Evolutionary conservation across 2,113 vertebrate species (phyloP).

Genomic region (Poecile atricapillus): DNA sequence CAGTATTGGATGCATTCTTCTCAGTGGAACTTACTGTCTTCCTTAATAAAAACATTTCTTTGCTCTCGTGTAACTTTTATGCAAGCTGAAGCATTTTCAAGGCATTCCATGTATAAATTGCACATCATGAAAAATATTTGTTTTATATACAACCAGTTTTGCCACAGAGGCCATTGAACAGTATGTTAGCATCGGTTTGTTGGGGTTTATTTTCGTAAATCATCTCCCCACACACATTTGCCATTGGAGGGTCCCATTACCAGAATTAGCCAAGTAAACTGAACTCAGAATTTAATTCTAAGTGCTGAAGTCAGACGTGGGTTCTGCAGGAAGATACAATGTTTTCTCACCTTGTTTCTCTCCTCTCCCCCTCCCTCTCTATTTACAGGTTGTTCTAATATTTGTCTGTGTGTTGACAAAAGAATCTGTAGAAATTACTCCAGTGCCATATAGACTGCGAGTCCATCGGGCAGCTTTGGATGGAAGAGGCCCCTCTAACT

Average conservation of each 20-base stretch:
- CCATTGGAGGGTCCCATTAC: not conserved
- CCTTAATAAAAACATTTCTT: not conserved
- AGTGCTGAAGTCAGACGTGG: not conserved
- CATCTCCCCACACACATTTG: not conserved
- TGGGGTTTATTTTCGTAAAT: not conserved
- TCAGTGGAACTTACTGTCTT: not conserved
- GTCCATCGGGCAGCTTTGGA: not conserved
- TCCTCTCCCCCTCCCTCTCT: not conserved
- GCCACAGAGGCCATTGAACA: not conserved
- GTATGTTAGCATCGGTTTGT: not conserved
- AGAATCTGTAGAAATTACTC: conserved; percentile 8
- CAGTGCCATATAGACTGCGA: not conserved
- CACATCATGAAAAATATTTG: not conserved
- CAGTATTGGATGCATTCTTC: not conserved
- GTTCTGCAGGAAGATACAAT: not conserved
- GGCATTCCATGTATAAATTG: not conserved
- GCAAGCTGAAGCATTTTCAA: not conserved
- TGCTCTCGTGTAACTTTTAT: not conserved
- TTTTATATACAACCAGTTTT: not conserved
- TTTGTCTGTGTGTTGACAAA: not conserved
- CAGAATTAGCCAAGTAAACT: not conserved
- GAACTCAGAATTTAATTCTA: not conserved
- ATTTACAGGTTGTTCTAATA: conserved; percentile 34
- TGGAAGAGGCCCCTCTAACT: not conserved
- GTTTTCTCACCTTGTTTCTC: not conserved